Evolutionary conservation across 2,113 vertebrate species (phyloP).

Genomic region (Psilopsiagon aymara): DNA sequence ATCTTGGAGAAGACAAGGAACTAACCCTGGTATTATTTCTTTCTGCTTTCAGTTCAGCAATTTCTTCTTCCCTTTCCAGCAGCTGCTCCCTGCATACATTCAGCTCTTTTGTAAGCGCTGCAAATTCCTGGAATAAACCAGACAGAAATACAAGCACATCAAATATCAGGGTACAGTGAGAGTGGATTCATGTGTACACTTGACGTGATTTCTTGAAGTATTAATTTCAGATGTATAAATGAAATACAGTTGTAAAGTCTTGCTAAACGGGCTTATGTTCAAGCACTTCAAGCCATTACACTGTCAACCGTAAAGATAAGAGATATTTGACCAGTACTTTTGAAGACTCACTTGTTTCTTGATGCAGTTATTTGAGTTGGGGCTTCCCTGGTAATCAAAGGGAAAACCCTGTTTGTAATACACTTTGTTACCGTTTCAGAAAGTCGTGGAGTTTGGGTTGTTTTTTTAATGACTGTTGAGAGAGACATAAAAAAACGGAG

Average conservation of each 20-base stretch:
- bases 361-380: background rate
- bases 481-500: background rate
- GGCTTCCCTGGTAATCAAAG: background rate
- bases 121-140: constrained; percentile 86
- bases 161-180: background rate
- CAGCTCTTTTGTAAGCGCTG: constrained; percentile 94
- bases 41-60: constrained; percentile 94
- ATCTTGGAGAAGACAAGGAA: background rate
- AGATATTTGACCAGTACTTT: background rate
- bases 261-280: background rate
- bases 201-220: background rate
- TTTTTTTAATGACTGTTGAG: background rate
- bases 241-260: background rate
- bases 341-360: background rate
- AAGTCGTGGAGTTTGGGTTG: background rate
- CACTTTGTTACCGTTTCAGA: background rate
- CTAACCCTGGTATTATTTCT: constrained; percentile 95
- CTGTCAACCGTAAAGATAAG: background rate
- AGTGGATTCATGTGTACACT: background rate
- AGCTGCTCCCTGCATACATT: constrained; percentile 94
- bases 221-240: background rate
- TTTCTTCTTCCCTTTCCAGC: constrained; percentile 95
- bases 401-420: background rate
- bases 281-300: background rate
- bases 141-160: background rate